A percentile compares a stretch with the other conserved stretches of the same genome.
Conservation (phyloP, 30 jellyfish, hydroid and myxozoan genomes). For the Chrysaora quinquecirrha region DNA sequence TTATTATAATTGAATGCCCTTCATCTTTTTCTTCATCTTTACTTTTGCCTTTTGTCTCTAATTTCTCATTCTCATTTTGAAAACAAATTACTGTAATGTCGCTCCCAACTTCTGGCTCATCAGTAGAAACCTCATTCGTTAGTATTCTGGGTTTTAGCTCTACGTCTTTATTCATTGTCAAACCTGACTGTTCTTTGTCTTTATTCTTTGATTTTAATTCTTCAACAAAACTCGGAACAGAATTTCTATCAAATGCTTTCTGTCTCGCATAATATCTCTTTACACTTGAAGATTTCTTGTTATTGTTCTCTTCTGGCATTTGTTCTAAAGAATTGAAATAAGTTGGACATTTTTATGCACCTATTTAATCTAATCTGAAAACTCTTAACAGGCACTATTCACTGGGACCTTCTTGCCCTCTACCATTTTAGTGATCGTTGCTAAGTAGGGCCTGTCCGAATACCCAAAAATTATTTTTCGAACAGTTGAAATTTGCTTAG, state of each 20-base stretch:
- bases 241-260: conserved; percentile 52
- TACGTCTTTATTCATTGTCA: conserved; percentile 27
- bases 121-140: conserved; percentile 44
- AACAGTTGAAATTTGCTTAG: too few species aligned
- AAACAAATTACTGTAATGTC: conserved; percentile 11
- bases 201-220: background rate
- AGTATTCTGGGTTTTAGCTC: conserved; percentile 38
- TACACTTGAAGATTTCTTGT: background rate
- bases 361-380: too few species aligned
- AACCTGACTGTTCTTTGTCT: background rate
- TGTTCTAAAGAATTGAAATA: too few species aligned
- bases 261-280: conserved; percentile 50
- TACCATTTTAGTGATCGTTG: too few species aligned
- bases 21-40: conserved; percentile 13
- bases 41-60: too few species aligned
- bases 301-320: background rate
- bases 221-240: conserved; percentile 30
- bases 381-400: too few species aligned
- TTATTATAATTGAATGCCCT: background rate
- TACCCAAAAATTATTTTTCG: too few species aligned
- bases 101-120: conserved; percentile 58
- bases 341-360: too few species aligned
- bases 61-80: background rate
- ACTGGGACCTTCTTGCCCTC: too few species aligned
- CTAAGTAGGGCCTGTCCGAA: too few species aligned